Base-by-base conservation (phyloP, 2,888 invertebrate species). In the Steinernema hermaphroditum region DNA sequence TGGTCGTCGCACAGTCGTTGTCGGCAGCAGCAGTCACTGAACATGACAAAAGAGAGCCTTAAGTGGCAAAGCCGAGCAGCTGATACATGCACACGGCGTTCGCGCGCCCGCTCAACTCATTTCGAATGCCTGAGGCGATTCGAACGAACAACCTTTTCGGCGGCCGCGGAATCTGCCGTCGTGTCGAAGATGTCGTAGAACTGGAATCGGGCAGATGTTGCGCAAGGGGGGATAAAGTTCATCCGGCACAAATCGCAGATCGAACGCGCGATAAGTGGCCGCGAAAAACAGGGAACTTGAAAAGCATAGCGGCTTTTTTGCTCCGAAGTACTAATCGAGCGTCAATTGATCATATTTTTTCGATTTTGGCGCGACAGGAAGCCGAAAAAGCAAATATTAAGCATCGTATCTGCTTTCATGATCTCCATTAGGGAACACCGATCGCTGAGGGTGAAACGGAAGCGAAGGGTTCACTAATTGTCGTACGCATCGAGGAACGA, bases 171-270 rank as follows among this genome's bases (percentile, higher is more conserved):
- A 27, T 1, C 16, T 16, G 62, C 29, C 19, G 54, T 14, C 12
- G 12, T 14, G 29, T 4, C 29, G 62, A 29, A 16, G 32, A 62
- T 4, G 12, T 37, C 6, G 12, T 37, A 4, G 12, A 62, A 62
- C 62, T 62, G 62, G 62, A 62, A 27, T 29, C 62, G 16, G 54
- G 27, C 9, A 62, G 62, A 62, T 62, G 62, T 62, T 62, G 62
- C 62, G 62, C 62, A 62, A 62, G 62, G 29, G 62, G 62, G 37
- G 62, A 62, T 62, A 62, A 62, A 62, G 62, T 62, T 62, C 62
- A 62, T 62, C 62, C 62, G 27, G 32, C 62, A 14, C 32, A n/a
- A 29, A 32, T 62, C 27, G 27, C 32, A 62, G 32, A 62, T 62
- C 29, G 62, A 62, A 29, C 62, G 62, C 27, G 32, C 29, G 29